These are phyloP conservation scores for Gobio occitaniae DNA, from an alignment of 2,797 vertebrate genomes.

Conservation along the genomic window DNA sequence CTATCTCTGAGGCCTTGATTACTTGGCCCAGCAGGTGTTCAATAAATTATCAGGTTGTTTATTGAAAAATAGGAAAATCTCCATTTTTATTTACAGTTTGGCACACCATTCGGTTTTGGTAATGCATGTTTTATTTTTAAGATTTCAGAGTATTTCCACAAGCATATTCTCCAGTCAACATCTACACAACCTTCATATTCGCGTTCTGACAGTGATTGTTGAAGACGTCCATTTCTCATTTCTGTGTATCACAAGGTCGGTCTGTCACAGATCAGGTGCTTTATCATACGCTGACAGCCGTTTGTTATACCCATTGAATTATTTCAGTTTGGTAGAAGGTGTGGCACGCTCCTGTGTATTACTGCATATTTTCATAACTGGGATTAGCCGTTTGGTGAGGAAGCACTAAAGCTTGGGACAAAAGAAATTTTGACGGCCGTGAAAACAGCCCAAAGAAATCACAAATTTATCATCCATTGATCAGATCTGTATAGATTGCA, in stretches of 20 bases:
- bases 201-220: slow-evolving; percentile 47
- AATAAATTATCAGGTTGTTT: not conserved
- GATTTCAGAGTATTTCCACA: slow-evolving; percentile 5
- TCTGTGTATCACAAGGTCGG: slow-evolving; percentile 50
- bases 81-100: slow-evolving; percentile 4
- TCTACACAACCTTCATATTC: slow-evolving; percentile 23
- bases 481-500: slow-evolving; percentile 37
- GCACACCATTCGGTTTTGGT: not conserved
- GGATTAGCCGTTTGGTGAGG: slow-evolving; percentile 24
- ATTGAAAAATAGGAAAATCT: slow-evolving; percentile 4
- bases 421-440: slow-evolving; percentile 1
- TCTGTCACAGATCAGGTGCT: slow-evolving; percentile 46
- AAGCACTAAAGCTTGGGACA: not conserved
- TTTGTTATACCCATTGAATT: slow-evolving; percentile 47
- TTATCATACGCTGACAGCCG: slow-evolving; percentile 37
- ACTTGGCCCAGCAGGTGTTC: not conserved
- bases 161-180: slow-evolving; percentile 27
- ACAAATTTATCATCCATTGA: slow-evolving; percentile 27
- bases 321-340: slow-evolving; percentile 33
- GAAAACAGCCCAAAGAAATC: slow-evolving; percentile 27
- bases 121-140: not conserved
- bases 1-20: not conserved
- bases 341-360: slow-evolving; percentile 6
- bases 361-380: slow-evolving; percentile 27
- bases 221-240: slow-evolving; percentile 47